Evolutionary conservation across 2,888 invertebrate species (phyloP).

Genomic region (Rhamphomyia laevipes): DNA sequence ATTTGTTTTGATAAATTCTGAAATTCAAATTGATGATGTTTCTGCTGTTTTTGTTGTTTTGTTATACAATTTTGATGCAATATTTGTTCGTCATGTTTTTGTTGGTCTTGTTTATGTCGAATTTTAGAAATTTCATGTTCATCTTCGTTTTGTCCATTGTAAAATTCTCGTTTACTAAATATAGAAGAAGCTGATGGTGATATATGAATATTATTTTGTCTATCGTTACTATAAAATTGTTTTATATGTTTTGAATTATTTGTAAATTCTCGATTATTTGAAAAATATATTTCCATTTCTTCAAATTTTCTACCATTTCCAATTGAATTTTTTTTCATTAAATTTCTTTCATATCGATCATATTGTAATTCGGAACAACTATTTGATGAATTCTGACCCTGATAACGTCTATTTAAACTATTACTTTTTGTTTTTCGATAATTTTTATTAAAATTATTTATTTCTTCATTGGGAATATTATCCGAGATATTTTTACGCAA

Average conservation of each 20-base stretch:
- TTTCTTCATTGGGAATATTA: not conserved
- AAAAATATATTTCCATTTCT: not conserved
- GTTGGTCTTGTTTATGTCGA: slow-evolving; percentile 9
- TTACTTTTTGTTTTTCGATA: not conserved
- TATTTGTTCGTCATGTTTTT: not conserved
- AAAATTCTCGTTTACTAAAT: too few species aligned
- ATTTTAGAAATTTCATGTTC: slow-evolving; percentile 1
- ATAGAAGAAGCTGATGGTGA: too few species aligned
- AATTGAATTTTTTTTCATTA: not conserved
- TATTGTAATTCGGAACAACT: too few species aligned
- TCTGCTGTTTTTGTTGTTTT: too few species aligned
- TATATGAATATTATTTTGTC: not conserved
- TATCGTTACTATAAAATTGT: not conserved
- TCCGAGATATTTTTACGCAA: not conserved
- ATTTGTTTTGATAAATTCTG: too few species aligned
- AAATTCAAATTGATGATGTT: too few species aligned
- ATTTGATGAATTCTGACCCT: too few species aligned
- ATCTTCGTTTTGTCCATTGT: too few species aligned
- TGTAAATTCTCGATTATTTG: not conserved
- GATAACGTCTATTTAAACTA: too few species aligned
- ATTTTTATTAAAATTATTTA: not conserved
- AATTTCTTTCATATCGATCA: too few species aligned
- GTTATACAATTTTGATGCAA: too few species aligned
- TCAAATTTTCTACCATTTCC: not conserved
- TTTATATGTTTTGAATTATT: not conserved